Percentiles rank a stretch among this genome's conserved stretches.
Conservation (phyloP, 2,113 vertebrate genomes). For the Hymenochirus boettgeri region DNA sequence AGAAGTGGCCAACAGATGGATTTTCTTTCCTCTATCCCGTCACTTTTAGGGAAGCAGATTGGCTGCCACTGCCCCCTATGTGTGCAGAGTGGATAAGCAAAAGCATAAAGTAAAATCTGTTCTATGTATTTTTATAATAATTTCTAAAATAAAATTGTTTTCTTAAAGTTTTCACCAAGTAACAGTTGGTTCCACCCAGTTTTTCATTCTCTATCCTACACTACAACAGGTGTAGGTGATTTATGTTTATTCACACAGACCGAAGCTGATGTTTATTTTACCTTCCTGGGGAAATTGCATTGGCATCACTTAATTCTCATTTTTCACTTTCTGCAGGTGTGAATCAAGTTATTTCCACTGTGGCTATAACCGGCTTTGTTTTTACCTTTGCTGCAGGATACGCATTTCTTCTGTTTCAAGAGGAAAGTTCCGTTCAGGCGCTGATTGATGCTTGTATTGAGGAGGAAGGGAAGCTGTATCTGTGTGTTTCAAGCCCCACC, state of each 20-base stretch:
- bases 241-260: too few relatives aligned
- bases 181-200: too few relatives aligned
- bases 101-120: too few relatives aligned
- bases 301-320: not conserved
- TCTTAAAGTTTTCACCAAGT: too few relatives aligned
- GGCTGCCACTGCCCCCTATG: not conserved
- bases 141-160: too few relatives aligned
- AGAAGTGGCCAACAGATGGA: not conserved
- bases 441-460: conserved; percentile 96
- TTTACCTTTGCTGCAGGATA: conserved; percentile 72
- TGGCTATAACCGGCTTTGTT: not conserved
- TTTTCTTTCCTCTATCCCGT: not conserved
- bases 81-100: too few relatives aligned
- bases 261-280: not conserved
- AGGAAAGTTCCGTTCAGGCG: conserved; percentile 94
- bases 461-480: conserved; percentile 94
- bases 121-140: too few relatives aligned
- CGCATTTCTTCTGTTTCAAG: conserved; percentile 97
- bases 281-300: not conserved
- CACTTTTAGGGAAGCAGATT: not conserved
- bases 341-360: not conserved
- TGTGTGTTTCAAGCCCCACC: conserved; percentile 96
- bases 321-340: not conserved
- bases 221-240: too few relatives aligned
- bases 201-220: too few relatives aligned